Conservation (phyloP, 1,140 invertebrate genomes). For the Xylocopa sonorina region DNA sequence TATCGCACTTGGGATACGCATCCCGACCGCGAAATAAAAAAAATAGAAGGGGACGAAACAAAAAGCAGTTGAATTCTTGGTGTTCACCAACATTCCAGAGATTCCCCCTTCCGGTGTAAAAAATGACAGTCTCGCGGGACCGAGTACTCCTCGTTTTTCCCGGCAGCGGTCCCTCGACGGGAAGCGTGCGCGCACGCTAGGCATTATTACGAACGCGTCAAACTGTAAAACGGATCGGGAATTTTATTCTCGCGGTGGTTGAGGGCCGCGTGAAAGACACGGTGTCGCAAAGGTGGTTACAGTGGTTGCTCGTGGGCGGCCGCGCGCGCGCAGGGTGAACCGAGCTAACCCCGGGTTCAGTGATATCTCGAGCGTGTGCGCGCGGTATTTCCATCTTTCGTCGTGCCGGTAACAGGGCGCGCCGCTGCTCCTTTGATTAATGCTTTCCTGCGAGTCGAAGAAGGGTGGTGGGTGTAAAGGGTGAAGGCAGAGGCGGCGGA, state of each 20-base stretch:
- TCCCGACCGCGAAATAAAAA: no score
- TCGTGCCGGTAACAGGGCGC: conserved; percentile 71
- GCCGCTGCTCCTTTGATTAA: conserved; percentile 75
- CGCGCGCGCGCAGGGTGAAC: conserved; percentile 11
- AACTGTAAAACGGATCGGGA: conserved; percentile 50
- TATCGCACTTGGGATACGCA: no score
- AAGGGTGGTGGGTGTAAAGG: conserved; percentile 21
- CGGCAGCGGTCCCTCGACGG: no score
- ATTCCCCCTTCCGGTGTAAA: background rate
- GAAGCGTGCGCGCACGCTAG: no score
- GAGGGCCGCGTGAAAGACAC: conserved; percentile 10
- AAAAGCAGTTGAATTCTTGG: background rate
- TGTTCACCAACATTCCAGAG: background rate
- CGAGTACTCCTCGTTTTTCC: background rate
- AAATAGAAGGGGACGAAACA: background rate
- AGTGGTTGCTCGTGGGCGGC: conserved; percentile 39
- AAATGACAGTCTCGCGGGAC: conserved; percentile 2
- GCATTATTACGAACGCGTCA: conserved; percentile 34
- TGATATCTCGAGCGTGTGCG: conserved; percentile 63
- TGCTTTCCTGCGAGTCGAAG: conserved; percentile 68
- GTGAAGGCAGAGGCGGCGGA: conserved; percentile 21
- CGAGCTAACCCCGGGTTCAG: conserved; percentile 41
- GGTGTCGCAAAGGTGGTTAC: conserved; percentile 43
- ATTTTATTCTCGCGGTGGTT: conserved; percentile 36
- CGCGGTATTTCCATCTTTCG: conserved; percentile 70